These are phyloP conservation scores for Hyperoplus lanceolatus DNA, from an alignment of 2,797 vertebrate species.

Conservation along the genomic window DNA sequence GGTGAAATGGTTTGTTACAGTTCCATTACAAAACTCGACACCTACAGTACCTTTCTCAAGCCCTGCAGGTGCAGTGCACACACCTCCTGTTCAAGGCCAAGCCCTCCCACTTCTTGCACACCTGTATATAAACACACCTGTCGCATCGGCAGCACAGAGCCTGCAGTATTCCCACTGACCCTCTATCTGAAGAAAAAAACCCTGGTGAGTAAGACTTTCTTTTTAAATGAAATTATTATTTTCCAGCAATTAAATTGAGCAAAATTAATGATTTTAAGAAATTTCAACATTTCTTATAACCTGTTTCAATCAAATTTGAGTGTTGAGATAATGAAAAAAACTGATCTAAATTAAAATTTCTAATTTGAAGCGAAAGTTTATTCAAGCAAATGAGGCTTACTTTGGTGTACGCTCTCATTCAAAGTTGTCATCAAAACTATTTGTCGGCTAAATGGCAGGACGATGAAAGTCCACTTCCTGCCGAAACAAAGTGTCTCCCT, in stretches of 20 bases:
- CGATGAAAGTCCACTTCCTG: slow-evolving; percentile 45
- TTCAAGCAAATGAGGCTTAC: not conserved
- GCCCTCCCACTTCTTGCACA: slow-evolving; percentile 71
- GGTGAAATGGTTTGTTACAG: not conserved
- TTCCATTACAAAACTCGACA: not conserved
- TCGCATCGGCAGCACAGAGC: slow-evolving; percentile 63
- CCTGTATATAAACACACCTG: slow-evolving; percentile 80
- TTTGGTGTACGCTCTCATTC: slow-evolving; percentile 8
- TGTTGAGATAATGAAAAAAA: not conserved
- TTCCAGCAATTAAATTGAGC: not conserved
- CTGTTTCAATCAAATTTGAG: not conserved
- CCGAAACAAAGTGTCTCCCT: slow-evolving; percentile 67
- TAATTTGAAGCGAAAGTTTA: not conserved
- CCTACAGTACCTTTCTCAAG: slow-evolving; percentile 5
- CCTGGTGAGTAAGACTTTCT: slow-evolving; percentile 65
- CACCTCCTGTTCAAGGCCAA: slow-evolving; percentile 29
- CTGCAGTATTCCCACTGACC: slow-evolving; percentile 24
- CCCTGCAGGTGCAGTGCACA: slow-evolving; percentile 34
- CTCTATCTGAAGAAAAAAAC: slow-evolving; percentile 43
- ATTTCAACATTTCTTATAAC: not conserved
- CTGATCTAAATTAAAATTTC: not conserved
- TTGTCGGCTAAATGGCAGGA: slow-evolving; percentile 13
- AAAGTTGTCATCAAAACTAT: slow-evolving; percentile 25
- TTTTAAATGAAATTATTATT: not conserved
- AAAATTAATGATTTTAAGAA: not conserved